Percentiles rank a stretch among this genome's conserved stretches.
These are phyloP conservation scores for Ammodytes marinus DNA, from an alignment of 2,113 vertebrate species.

Conservation along the genomic window DNA sequence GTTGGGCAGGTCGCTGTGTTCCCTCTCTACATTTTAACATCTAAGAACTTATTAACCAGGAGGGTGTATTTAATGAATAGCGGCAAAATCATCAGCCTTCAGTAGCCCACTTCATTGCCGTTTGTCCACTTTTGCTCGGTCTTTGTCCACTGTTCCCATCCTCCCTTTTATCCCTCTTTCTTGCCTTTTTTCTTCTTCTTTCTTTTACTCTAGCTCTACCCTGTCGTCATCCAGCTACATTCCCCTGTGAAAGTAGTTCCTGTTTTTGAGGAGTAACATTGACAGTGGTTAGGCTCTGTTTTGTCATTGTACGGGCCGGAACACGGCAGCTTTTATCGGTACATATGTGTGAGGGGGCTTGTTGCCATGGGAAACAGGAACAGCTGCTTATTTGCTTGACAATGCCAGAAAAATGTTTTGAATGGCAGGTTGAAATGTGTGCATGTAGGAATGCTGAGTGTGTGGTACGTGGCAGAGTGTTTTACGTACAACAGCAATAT, in stretches of 20 bases:
- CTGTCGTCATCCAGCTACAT: background rate
- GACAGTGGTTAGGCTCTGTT: background rate
- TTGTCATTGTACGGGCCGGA: constrained; percentile 2
- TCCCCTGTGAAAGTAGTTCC: constrained; percentile 5
- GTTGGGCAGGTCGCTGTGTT: background rate
- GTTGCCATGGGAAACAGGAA: constrained; percentile 1
- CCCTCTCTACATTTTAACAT: constrained; percentile 1
- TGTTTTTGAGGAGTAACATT: constrained; percentile 4
- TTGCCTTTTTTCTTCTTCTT: background rate
- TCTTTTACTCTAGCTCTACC: background rate
- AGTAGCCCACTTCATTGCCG: background rate
- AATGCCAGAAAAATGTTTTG: constrained; percentile 17
- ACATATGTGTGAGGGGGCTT: background rate
- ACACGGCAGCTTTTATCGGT: background rate
- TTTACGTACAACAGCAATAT: background rate
- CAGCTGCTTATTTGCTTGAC: background rate
- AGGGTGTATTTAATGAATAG: constrained; percentile 23
- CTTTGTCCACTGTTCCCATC: background rate
- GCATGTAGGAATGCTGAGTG: background rate
- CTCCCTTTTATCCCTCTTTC: background rate
- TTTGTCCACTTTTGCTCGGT: background rate
- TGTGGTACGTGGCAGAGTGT: background rate
- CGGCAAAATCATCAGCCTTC: background rate
- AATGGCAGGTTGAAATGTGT: constrained; percentile 1
- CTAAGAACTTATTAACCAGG: constrained; percentile 22